A percentile compares a stretch with the other conserved stretches of the same genome.
Evolutionary conservation across 2,888 invertebrate species (phyloP).

Genomic region (Drosophila melanosoma): DNA sequence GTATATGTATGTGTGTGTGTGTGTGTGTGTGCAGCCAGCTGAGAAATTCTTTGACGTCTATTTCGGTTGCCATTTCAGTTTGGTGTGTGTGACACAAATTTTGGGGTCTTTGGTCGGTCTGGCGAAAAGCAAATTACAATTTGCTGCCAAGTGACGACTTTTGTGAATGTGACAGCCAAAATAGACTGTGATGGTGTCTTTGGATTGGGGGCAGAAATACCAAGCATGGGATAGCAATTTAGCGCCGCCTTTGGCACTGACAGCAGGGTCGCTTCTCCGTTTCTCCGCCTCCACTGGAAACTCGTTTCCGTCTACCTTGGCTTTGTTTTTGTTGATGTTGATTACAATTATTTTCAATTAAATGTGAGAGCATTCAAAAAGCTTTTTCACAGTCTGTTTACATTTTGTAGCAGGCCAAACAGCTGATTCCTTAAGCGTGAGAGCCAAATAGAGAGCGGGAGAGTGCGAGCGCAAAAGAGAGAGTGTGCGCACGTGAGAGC

Average conservation of each 20-base stretch:
- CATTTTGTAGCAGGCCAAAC: conserved; percentile 65
- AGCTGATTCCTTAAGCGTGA: conserved; percentile 56
- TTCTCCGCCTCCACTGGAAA: conserved; percentile 44
- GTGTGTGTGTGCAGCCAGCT: conserved; percentile 62
- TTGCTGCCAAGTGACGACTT: conserved; percentile 49
- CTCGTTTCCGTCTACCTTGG: conserved; percentile 76
- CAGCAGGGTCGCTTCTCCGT: conserved; percentile 23
- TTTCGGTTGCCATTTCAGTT: conserved; percentile 59
- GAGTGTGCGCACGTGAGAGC: conserved; percentile 26
- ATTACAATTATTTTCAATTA: conserved; percentile 71
- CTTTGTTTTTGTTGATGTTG: conserved; percentile 69
- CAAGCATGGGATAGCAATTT: conserved; percentile 29
- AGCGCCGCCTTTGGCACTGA: conserved; percentile 17
- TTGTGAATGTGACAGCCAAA: conserved; percentile 45
- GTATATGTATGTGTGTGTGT: neutral
- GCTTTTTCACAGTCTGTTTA: conserved; percentile 72
- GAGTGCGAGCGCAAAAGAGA: conserved; percentile 10
- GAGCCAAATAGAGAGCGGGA: conserved; percentile 3
- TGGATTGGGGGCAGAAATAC: conserved; percentile 15
- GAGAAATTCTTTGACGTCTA: conserved; percentile 74
- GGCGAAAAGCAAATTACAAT: conserved; percentile 64
- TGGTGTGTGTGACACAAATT: conserved; percentile 67
- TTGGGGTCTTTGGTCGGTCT: conserved; percentile 50
- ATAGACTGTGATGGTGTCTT: conserved; percentile 19
- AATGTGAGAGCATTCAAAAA: conserved; percentile 47